Conservation (phyloP, 2,113 vertebrate species). For the Myocastor coypus region DNA sequence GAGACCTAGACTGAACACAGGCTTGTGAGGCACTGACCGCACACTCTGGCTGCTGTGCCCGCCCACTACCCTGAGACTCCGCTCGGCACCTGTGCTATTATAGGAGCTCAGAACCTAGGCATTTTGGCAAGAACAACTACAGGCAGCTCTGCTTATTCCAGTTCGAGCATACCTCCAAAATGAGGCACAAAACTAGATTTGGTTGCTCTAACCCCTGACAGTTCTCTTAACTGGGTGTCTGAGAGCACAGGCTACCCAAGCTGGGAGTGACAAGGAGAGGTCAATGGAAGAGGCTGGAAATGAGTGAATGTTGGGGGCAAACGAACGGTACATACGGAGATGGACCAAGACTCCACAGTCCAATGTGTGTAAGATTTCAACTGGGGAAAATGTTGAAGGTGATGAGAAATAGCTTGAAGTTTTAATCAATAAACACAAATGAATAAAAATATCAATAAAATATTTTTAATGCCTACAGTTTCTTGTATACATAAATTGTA, state of each 20-base stretch:
- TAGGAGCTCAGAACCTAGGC: neutral
- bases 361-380: neutral
- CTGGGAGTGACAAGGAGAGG: neutral
- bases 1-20: neutral
- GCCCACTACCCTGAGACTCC: neutral
- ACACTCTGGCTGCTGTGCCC: neutral
- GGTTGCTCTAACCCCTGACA: neutral
- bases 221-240: neutral
- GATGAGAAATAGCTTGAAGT: slow-evolving; percentile 53
- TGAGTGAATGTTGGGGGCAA: neutral
- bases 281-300: neutral
- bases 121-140: slow-evolving; percentile 6
- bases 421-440: slow-evolving; percentile 82
- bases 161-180: neutral
- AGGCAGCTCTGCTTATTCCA: neutral
- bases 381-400: slow-evolving; percentile 32
- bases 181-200: neutral
- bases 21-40: neutral
- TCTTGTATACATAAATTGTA: slow-evolving; percentile 87
- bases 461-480: slow-evolving; percentile 88
- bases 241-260: neutral
- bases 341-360: neutral
- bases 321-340: neutral
- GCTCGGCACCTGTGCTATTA: neutral
- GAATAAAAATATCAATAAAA: slow-evolving; percentile 85